Conservation (phyloP, 2,888 invertebrate species). For the Oegoconia quadripuncta region DNA sequence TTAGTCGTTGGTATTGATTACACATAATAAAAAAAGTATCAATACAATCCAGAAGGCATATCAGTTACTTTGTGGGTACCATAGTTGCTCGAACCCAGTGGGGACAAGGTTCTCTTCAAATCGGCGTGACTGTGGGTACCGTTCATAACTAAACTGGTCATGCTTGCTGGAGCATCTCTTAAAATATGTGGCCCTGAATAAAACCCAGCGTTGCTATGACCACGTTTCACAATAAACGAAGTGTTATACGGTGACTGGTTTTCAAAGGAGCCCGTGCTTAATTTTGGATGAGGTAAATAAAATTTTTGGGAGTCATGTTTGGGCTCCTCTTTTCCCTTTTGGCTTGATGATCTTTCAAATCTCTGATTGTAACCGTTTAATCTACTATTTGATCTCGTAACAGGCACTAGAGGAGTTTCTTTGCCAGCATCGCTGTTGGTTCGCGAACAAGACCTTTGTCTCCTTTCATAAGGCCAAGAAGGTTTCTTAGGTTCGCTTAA, state of each 20-base stretch:
- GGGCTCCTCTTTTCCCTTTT: constrained; percentile 44
- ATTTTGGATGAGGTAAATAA: constrained; percentile 51
- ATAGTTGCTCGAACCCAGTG: constrained; percentile 54
- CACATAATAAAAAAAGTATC: constrained; percentile 34
- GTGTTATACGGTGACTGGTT: constrained; percentile 59
- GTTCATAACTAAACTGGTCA: constrained; percentile 66
- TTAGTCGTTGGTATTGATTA: constrained; percentile 73
- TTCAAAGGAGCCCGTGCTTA: constrained; percentile 55
- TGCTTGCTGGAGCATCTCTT: constrained; percentile 68
- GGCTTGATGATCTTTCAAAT: constrained; percentile 47
- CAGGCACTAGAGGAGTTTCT: constrained; percentile 57
- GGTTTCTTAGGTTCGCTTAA: constrained; percentile 75
- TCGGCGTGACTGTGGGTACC: constrained; percentile 69
- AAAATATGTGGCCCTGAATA: constrained; percentile 80
- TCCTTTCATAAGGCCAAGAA: constrained; percentile 60
- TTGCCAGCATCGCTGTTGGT: constrained; percentile 61
- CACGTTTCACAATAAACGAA: constrained; percentile 81
- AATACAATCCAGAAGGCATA: constrained; percentile 86
- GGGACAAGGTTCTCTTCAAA: constrained; percentile 63
- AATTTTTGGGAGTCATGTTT: constrained; percentile 57
- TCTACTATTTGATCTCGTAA: constrained; percentile 53
- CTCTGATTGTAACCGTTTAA: constrained; percentile 32
- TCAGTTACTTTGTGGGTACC: constrained; percentile 83
- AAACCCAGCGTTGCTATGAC: constrained; percentile 81
- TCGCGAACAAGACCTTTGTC: constrained; percentile 62